A percentile compares a stretch with the other conserved stretches of the same genome.
Conservation (phyloP, 2,113 vertebrate species). For the Toxostoma redivivum region DNA sequence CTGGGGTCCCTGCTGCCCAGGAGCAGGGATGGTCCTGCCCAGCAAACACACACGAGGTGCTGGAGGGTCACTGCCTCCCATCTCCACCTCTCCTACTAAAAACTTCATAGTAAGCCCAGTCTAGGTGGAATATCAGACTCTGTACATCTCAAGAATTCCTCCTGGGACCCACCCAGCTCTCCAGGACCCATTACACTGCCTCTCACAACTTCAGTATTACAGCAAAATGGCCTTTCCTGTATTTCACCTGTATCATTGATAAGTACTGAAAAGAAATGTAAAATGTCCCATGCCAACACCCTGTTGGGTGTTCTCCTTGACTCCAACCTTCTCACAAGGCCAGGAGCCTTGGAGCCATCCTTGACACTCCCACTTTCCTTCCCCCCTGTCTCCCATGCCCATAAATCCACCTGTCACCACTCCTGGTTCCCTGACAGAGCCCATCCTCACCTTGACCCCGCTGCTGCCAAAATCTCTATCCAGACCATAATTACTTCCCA, state of each 20-base stretch:
- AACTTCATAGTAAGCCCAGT: background rate
- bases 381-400: background rate
- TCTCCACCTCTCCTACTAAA: background rate
- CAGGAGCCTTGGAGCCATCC: background rate
- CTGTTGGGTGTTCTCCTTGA: background rate
- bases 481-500: background rate
- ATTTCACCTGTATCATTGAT: background rate
- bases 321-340: background rate
- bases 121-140: background rate
- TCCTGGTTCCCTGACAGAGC: background rate
- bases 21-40: background rate
- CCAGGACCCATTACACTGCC: background rate
- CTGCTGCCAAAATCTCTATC: background rate
- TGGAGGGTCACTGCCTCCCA: background rate
- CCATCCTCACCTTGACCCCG: conserved; percentile 21
- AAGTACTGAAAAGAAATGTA: background rate
- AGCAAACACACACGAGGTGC: rapidly evolving
- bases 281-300: rapidly evolving
- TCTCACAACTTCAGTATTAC: rapidly evolving
- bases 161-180: background rate
- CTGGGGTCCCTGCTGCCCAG: background rate
- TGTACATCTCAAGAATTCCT: background rate
- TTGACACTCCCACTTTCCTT: background rate
- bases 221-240: background rate
- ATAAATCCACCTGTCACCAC: conserved; percentile 1